These are phyloP conservation scores for Aphaenogaster rudis DNA, from an alignment of 1,140 invertebrate genomes.

Conservation along the genomic window DNA sequence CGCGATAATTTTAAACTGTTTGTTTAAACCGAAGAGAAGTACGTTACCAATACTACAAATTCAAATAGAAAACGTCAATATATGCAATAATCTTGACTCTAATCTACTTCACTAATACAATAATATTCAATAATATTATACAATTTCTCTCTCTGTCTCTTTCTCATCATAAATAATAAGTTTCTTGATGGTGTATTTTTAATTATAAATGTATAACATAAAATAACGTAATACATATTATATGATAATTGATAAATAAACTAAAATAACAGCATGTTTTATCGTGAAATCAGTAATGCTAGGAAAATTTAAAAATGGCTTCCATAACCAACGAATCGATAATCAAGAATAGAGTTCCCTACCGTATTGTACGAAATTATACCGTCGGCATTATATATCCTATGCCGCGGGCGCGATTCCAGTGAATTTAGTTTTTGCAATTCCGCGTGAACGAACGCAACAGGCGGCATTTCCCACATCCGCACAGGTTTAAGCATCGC, in stretches of 20 bases:
- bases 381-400: not conserved
- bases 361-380: not conserved
- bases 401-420: not conserved
- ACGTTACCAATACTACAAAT: not conserved
- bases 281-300: not conserved
- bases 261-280: not conserved
- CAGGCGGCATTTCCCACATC: slow-evolving; percentile 40
- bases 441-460: slow-evolving; percentile 33
- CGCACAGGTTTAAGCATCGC: not conserved
- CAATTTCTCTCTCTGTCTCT: not conserved
- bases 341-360: not conserved
- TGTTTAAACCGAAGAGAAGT: not conserved
- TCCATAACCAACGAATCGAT: not conserved
- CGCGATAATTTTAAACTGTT: not conserved
- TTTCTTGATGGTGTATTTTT: not conserved
- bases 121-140: too few relatives aligned
- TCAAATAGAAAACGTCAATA: not conserved
- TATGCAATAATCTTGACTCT: not conserved
- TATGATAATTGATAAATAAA: not conserved
- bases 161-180: not conserved
- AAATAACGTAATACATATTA: not conserved
- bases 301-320: not conserved
- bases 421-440: slow-evolving; percentile 38
- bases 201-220: not conserved
- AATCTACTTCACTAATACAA: not conserved